Base-by-base conservation (phyloP, 2,113 vertebrate species). In the Hyperoodon ampullatus region DNA sequence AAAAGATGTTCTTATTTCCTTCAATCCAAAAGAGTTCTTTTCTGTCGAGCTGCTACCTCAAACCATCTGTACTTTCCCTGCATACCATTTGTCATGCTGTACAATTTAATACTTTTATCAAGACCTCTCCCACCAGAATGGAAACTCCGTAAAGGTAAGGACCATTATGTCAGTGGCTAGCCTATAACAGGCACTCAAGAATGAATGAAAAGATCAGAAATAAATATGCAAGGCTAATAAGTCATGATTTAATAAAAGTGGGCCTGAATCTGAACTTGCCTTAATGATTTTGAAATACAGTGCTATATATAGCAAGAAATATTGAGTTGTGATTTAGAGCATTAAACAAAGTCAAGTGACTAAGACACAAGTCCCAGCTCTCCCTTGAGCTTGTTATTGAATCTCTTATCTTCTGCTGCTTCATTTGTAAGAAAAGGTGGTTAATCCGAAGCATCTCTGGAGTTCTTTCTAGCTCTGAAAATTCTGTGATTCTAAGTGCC, bases 281-380 rank as follows among this genome's bases (percentile, higher is more conserved):
- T 78, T 90, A 61, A 60, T 94, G 26, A 33, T 93, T 91, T 95
- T 58, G 44, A 94, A 96, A 89, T 95, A 39, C 19, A 88, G 19
- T 93, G 19, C 9, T 94, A 2, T 58, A 44, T 85, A 60, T 35
- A 26, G 35, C 61, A 61, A 26, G 58, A 94, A 65, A 30, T 87
- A 83, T 58, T 47, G 80, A 85, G 21, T 74, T 84, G 24, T 93
- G 50, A 93, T 50, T 86, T 70, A 85, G 75, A 92, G 5, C 63
- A 89, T 47, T 75, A 82, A 93, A 88, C 15, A 47, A 13, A 92
- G n/a, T 58, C 71, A 47, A 8, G 10, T 77, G 8, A 68, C n/a
- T 81, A 82, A 84, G 63, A 80, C 23, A 65, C 44, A 93, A 55
- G 80, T 81, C 33, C 19, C 7, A 30, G 26, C 44, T 88, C 26